These are phyloP conservation scores for Pasiphila rectangulata DNA, from an alignment of 2,888 invertebrate species.

Conservation along the genomic window DNA sequence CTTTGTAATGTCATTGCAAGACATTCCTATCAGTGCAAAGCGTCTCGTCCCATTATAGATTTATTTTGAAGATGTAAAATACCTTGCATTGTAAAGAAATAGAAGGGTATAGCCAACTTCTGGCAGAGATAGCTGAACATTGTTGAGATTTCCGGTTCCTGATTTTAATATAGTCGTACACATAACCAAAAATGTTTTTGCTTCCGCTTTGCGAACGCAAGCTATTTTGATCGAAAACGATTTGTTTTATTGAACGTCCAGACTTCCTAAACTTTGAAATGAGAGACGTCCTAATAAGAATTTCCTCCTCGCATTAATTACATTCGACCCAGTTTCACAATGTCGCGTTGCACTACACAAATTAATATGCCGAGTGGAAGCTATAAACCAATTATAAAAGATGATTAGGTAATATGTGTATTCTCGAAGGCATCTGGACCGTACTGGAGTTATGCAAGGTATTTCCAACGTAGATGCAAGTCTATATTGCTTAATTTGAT, in stretches of 20 bases:
- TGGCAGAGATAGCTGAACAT: no score
- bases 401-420: conserved; percentile 57
- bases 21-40: neutral
- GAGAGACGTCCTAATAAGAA: conserved; percentile 11
- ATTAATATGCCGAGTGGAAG: conserved; percentile 49
- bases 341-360: conserved; percentile 36
- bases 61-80: no score
- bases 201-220: no score
- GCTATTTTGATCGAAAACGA: no score
- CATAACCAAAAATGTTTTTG: no score
- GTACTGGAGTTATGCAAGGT: conserved; percentile 52
- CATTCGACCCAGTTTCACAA: conserved; percentile 41
- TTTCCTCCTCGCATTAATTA: conserved; percentile 32
- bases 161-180: no score
- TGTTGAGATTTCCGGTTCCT: no score
- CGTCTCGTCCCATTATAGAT: no score
- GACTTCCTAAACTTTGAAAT: conserved; percentile 10
- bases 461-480: conserved; percentile 36
- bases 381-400: conserved; percentile 49
- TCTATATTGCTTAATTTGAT: conserved; percentile 30
- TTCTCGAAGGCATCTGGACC: conserved; percentile 57
- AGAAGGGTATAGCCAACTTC: no score
- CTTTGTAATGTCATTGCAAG: neutral
- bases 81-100: no score
- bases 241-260: no score